Base-by-base conservation (phyloP, 2,888 invertebrate species). In the Nezara viridula region DNA sequence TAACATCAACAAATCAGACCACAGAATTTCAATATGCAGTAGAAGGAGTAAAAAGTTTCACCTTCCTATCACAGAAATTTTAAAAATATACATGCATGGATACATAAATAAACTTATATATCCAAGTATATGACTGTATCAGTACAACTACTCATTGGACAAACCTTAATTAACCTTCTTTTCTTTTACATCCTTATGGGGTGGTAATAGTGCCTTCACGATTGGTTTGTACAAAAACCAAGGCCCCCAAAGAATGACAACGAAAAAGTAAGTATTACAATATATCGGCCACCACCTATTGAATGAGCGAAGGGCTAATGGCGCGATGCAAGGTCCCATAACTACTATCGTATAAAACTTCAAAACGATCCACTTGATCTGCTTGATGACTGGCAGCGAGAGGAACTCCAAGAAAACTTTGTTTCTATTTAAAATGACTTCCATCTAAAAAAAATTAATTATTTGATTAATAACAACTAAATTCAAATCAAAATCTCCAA, bases 271-370 rank as follows among this genome's bases (percentile, higher is more conserved):
- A 6, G 96, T 93, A 66, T 95, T 94, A 0, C 92, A 91, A 91
- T 95, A 96, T 0, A 96, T 95, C 0, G 92, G 92, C 93, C 94
- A 95, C 94, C 96, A 97, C 91, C 95, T 95, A 0, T 94, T 93
- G 91, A 94, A 96, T 9, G 95, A 95, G 90, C 97, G 94, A 7
- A 96, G 94, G 77, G 95, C 95, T 92, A 98, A 97, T 0, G 97
- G 96, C 19, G 95, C 93, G 81, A 97, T 93, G 91, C 96, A 96
- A 94, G 96, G 98, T 16, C 97, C 97, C 96, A 98, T 96, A 91
- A 96, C 96, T 16, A 96, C 94, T 81, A 96, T 94, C 0, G 97
- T 96, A 92, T 97, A 97, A 0, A 95, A 92, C 92, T 96, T 96
- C 0, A 96, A 93, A 9, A 96, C 55, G 0, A 95, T 91, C 92